A percentile compares a stretch with the other conserved stretches of the same genome.
phyloP scores from a whole-genome alignment of 1,140 invertebrate species.

The Lasioglossum baleicum region DNA sequence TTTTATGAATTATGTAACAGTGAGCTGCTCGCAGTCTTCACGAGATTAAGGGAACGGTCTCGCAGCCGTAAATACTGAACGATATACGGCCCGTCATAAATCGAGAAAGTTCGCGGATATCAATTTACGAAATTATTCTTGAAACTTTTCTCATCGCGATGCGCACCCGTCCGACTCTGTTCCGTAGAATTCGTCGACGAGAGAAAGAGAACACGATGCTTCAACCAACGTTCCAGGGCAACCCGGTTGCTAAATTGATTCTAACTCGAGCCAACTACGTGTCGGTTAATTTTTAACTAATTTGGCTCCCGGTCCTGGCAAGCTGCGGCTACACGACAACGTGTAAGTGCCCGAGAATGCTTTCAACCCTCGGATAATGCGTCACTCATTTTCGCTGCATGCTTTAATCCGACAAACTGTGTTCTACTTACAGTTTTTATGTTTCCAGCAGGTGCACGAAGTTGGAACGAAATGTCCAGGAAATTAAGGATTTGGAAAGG shows the following conservation, averaged over 20 bases:
- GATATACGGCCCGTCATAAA: conserved; percentile 7
- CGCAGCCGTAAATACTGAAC: neutral
- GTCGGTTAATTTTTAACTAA: neutral
- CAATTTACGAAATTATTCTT: conserved; percentile 13
- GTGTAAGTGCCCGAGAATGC: no score
- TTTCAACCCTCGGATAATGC: no score
- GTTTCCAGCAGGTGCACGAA: no score
- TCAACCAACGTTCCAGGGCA: no score
- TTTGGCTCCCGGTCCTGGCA: neutral
- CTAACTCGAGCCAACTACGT: neutral
- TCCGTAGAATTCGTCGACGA: no score
- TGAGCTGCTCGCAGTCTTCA: neutral
- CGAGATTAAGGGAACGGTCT: neutral
- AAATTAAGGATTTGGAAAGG: no score
- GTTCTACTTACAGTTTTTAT: no score
- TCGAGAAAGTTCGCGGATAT: conserved; percentile 19
- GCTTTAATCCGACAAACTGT: no score
- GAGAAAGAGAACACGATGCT: no score
- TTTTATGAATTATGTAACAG: conserved; percentile 43
- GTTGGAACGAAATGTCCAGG: no score
- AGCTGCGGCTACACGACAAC: no score
- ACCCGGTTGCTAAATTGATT: neutral
- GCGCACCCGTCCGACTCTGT: neutral
- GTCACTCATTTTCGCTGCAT: no score
- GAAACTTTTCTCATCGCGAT: neutral